A percentile compares a stretch with the other conserved stretches of the same genome.
Conservation (phyloP, 2,113 vertebrate species). For the Quiscalus mexicanus region DNA sequence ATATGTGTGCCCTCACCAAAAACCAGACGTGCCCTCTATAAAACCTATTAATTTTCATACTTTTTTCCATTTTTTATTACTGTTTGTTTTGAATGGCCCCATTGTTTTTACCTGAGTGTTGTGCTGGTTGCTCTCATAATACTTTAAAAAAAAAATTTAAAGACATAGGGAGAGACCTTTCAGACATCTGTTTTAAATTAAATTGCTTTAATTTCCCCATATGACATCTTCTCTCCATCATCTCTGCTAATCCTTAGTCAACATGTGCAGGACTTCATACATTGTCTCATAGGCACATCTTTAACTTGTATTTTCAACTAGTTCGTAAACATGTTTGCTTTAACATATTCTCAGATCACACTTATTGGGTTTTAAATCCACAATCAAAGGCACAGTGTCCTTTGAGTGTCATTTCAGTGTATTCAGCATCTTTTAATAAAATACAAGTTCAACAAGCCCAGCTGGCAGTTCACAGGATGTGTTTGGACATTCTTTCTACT, state of each 20-base stretch:
- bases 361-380: slow-evolving; percentile 36
- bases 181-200: slow-evolving; percentile 66
- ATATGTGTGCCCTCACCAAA: rapidly evolving
- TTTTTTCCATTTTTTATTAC: neutral
- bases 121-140: neutral
- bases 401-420: slow-evolving; percentile 38
- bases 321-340: slow-evolving; percentile 40
- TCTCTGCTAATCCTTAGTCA: slow-evolving; percentile 60
- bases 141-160: neutral
- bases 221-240: slow-evolving; percentile 64
- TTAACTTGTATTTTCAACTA: slow-evolving; percentile 26
- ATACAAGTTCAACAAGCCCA: slow-evolving; percentile 32
- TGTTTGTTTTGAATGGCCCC: neutral
- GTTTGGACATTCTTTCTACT: slow-evolving; percentile 55
- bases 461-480: slow-evolving; percentile 18
- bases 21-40: neutral
- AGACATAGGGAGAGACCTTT: neutral
- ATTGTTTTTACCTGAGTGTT: neutral
- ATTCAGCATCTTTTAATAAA: slow-evolving; percentile 43
- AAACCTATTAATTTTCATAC: neutral
- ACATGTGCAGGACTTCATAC: slow-evolving; percentile 39
- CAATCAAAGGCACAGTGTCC: slow-evolving; percentile 37
- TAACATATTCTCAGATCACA: slow-evolving; percentile 33
- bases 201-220: slow-evolving; percentile 63
- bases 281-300: slow-evolving; percentile 26